Evolutionary conservation across 1,140 invertebrate species (phyloP), one percentile per base, ranked within the genome.

Genomic region (Aradophagus sp.): DNA sequence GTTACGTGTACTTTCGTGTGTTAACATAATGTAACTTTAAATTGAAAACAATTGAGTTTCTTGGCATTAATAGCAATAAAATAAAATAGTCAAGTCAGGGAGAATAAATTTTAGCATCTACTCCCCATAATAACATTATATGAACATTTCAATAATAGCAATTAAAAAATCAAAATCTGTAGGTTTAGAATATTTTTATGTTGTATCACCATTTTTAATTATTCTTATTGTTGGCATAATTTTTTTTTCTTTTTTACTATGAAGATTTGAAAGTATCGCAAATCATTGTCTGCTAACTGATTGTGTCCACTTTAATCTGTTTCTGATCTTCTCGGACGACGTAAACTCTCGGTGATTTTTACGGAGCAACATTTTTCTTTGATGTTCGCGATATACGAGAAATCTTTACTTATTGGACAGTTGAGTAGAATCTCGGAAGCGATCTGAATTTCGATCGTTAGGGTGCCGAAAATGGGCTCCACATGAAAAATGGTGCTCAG

Each of bases 371-470:
- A 47, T 47, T 59, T 26, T n/a, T 23, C 15, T 39, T 42, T 31
- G 23, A 36, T 63, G 41, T 47, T 32, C 20, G 32, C 23, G 20
- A 45, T 26, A 11, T 3, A 23, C 38, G 29, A 31, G 34, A 34
- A 61, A 53, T 53, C 31, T 63, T 47, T 44, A 47, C 38, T 63
- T 34, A 32, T 45, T 36, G 39, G 41, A 14, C 26, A 16, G 34
- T 23, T 8, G n/a, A 15, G 13, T 1, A 10, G 26, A 48, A 65
- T 55, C 50, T 55, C 11, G 32, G 31, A 52, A 63, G 19, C 27
- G 59, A 65, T 65, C 59, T 48, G 50, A 65, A 65, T 55, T 55
- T 53, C 31, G 50, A 47, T 48, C 48, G 50, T 55, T 47, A 65
- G 39, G 19, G 59, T 34, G 48, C 47, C 48, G 47, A 53, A 63